A percentile compares a stretch with the other conserved stretches of the same genome.
Conservation (phyloP, 2,888 invertebrate genomes). For the Polydrusus cervinus region DNA sequence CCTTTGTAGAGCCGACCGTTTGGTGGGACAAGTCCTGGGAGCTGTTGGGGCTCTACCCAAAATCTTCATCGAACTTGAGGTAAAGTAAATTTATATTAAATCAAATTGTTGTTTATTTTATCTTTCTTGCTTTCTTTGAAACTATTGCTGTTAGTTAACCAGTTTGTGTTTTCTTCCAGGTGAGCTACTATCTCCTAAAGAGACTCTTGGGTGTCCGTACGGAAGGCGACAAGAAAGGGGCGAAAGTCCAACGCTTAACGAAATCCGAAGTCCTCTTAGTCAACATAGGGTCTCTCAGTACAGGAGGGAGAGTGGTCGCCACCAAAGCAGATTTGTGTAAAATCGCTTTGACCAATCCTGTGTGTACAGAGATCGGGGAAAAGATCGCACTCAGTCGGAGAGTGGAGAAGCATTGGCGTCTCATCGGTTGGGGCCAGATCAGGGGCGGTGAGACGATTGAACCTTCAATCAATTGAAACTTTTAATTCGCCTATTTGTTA, state of each 20-base stretch:
- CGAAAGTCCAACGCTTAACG: slow-evolving; percentile 95
- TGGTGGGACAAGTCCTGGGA: slow-evolving; percentile 94
- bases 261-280: slow-evolving; percentile 95
- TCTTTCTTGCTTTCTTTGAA: too few species aligned
- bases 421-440: slow-evolving; percentile 99
- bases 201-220: slow-evolving; percentile 97
- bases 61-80: slow-evolving; percentile 98
- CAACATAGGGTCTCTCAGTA: slow-evolving; percentile 98
- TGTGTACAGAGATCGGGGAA: slow-evolving; percentile 98
- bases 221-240: slow-evolving; percentile 99
- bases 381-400: slow-evolving; percentile 99
- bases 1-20: slow-evolving; percentile 96
- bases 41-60: slow-evolving; percentile 97
- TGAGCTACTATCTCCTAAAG: slow-evolving; percentile 95
- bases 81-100: slow-evolving; percentile 67
- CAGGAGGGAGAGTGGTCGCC: slow-evolving; percentile 95
- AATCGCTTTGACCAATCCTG: slow-evolving; percentile 96
- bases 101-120: too few species aligned
- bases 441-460: slow-evolving; percentile 97
- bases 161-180: slow-evolving; percentile 57
- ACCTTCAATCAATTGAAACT: slow-evolving; percentile 73
- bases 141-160: neutral
- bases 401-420: slow-evolving; percentile 99
- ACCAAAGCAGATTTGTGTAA: slow-evolving; percentile 98
- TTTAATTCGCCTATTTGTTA: slow-evolving; percentile 31